phyloP scores from a whole-genome alignment of 2,797 vertebrate genomes.

The Melanotaenia parkinsoni region DNA sequence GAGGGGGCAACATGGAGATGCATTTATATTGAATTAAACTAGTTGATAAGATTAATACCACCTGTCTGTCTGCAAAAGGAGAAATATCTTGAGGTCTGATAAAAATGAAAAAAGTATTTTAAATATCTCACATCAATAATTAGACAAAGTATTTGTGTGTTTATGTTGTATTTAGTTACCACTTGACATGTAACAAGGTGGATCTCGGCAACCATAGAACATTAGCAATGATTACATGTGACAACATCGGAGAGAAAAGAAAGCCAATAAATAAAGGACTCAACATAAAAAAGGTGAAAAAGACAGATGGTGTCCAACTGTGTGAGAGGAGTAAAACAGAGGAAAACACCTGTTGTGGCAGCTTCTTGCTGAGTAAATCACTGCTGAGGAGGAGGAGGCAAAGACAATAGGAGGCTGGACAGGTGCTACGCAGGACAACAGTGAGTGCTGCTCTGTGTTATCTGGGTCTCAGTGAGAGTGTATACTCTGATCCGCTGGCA shows the following conservation, averaged over 20 bases:
- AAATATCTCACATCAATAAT: not conserved
- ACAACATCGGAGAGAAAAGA: not conserved
- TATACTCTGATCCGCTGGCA: constrained; percentile 53
- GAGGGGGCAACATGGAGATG: constrained; percentile 29
- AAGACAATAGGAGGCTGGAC: constrained; percentile 51
- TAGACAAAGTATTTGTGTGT: not conserved
- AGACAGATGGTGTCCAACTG: constrained; percentile 24
- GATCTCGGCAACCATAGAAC: not conserved
- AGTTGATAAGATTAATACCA: constrained; percentile 15
- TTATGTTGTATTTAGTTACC: not conserved
- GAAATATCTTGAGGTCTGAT: not conserved
- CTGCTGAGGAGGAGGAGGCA: constrained; percentile 23
- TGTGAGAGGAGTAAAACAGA: constrained; percentile 36
- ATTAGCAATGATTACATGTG: not conserved
- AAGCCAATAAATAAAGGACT: not conserved
- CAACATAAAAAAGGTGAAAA: not conserved
- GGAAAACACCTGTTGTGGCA: constrained; percentile 53
- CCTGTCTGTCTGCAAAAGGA: not conserved
- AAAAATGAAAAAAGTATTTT: not conserved
- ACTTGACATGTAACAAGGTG: not conserved
- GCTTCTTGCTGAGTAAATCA: constrained; percentile 52
- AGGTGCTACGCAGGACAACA: constrained; percentile 57
- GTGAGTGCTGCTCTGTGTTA: constrained; percentile 44
- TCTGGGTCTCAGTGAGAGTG: constrained; percentile 63
- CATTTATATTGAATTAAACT: constrained; percentile 17